A percentile compares a stretch with the other conserved stretches of the same genome.
These are phyloP conservation scores for Zaprionus vittiger DNA, from an alignment of 1,140 invertebrate species.

Conservation along the genomic window DNA sequence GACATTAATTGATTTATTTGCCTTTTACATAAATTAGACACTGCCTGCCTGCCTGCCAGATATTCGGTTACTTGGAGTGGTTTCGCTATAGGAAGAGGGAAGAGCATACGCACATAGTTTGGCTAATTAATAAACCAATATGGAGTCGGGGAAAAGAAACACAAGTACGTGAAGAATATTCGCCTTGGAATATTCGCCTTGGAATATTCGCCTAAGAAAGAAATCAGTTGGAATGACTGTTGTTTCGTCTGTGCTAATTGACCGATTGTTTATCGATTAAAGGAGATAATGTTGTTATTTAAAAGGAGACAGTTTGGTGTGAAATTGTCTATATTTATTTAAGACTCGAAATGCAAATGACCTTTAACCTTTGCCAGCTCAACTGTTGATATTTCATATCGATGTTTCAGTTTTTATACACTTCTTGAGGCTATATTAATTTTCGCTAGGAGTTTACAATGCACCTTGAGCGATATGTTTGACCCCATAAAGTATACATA, in stretches of 20 bases:
- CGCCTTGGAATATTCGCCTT: neutral
- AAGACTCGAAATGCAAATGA: too few relatives aligned
- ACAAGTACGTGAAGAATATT: neutral
- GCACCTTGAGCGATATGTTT: too few relatives aligned
- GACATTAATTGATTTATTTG: constrained; percentile 84
- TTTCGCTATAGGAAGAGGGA: neutral
- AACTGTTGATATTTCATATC: too few relatives aligned
- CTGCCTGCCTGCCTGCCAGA: constrained; percentile 45
- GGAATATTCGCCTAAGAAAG: neutral
- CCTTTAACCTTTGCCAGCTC: too few relatives aligned
- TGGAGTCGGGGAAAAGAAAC: neutral
- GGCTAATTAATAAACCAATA: constrained; percentile 25
- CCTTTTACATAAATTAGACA: constrained; percentile 80
- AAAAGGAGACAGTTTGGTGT: neutral
- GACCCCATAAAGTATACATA: too few relatives aligned
- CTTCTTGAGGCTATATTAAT: too few relatives aligned
- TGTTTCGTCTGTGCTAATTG: neutral
- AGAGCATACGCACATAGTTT: constrained; percentile 14
- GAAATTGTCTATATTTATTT: neutral
- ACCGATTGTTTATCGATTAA: neutral
- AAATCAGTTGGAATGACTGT: neutral
- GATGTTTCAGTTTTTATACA: neutral
- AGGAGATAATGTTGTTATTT: neutral
- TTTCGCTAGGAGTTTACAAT: too few relatives aligned
- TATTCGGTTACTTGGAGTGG: constrained; percentile 51